Evolutionary conservation across 2,113 vertebrate genomes (phyloP).

Genomic region (Chlamydotis undulata): DNA sequence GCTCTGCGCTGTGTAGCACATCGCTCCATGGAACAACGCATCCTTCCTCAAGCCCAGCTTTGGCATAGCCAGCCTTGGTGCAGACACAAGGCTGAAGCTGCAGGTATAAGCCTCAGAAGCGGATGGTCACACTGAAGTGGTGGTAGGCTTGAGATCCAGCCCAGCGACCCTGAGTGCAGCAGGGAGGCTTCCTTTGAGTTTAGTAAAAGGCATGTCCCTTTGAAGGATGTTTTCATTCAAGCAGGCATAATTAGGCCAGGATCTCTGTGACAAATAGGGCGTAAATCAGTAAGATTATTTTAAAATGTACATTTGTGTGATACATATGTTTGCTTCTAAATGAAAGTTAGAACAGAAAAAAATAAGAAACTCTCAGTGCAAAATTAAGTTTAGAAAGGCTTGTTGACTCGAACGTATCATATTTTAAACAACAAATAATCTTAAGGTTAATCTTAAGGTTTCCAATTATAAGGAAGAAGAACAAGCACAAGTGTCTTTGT

Average conservation of each 20-base stretch:
- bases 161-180: not conserved
- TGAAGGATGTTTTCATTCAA: not conserved
- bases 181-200: not conserved
- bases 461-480: slow-evolving; percentile 39
- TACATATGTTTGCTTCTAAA: not conserved
- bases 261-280: not conserved
- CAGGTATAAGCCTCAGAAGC: not conserved
- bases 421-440: not conserved
- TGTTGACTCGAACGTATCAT: not conserved
- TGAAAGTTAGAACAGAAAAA: not conserved
- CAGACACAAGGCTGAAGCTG: not conserved
- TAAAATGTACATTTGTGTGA: not conserved
- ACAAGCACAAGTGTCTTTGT: slow-evolving; percentile 32
- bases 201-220: not conserved
- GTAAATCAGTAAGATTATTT: not conserved
- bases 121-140: not conserved
- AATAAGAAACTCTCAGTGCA: not conserved
- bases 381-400: slow-evolving; percentile 7
- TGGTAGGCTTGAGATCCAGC: not conserved
- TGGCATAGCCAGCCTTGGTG: not conserved
- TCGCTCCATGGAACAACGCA: accelerated
- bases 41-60: not conserved
- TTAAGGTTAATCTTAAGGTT: slow-evolving; percentile 28
- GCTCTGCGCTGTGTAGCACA: not conserved
- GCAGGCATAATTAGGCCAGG: not conserved